Base-by-base conservation (phyloP, 2,888 invertebrate genomes). In the Volucella zonaria region DNA sequence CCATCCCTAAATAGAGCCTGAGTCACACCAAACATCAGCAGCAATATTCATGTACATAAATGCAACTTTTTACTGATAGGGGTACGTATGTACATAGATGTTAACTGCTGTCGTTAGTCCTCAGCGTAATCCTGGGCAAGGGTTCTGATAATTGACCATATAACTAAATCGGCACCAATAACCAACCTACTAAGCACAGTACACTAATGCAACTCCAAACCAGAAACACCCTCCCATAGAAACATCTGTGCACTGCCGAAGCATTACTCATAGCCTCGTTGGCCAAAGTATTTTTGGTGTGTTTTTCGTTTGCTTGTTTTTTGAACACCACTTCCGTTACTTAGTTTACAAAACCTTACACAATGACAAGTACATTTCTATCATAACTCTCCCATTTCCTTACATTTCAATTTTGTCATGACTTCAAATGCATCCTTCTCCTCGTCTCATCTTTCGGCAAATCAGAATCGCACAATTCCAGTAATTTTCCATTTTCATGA, bases 261-360 rank as follows among this genome's bases (percentile, higher is more conserved):
- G 56, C 31, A 76, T 4, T 18, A 70, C 56, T 70, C 81, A 81
- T 81, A 51, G 54, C 31, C 54, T 52, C 4, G 14, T 12, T 31
- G 14, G 4, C n/a, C 23, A 6, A 6, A 14, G 23, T 14, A 43
- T 31, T 68, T 51, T 0, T 1, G 12, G 3, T 8, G 9, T 12
- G 1, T 23, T 12, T n/a, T 42, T 58, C 23, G 40, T 49, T 52
- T 54, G n/a, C 40, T 31, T 42, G 2, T 54, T 61, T 15, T 43
- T 42, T 43, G 52, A 61, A 49, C 12, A 10, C 18, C 18, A 51
- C 59, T 61, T 73, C 66, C 67, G 62, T 78, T 73, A 68, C 49
- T 43, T 15, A 12, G 61, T 68, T 77, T 56, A 51, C 73, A 77
- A 78, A 78, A 82, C 78, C 82, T 73, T 43, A 62, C 67, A 73